Percentiles rank a stretch among this genome's conserved stretches.
phyloP scores from a whole-genome alignment of 2,888 invertebrate species.

The Dioctria rufipes region DNA sequence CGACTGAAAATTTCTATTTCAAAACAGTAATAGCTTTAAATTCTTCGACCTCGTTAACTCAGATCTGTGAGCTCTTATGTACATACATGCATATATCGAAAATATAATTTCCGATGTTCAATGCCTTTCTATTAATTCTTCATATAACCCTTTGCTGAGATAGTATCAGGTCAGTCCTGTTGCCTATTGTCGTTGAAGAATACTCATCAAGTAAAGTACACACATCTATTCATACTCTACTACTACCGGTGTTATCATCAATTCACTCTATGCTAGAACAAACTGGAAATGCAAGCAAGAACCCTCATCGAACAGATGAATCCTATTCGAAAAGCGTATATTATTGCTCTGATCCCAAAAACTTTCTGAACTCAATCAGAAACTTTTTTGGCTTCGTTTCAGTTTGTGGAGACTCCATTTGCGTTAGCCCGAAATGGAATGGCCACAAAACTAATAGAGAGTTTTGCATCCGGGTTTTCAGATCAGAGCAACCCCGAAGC shows the following conservation, averaged over 20 bases:
- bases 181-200: neutral
- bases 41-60: too few relatives aligned
- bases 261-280: neutral
- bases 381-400: constrained; percentile 33
- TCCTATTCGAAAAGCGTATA: constrained; percentile 35
- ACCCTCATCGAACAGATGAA: constrained; percentile 34
- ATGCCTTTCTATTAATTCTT: neutral
- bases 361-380: constrained; percentile 50
- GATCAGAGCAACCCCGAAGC: neutral
- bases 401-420: constrained; percentile 37
- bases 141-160: neutral
- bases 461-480: constrained; percentile 42
- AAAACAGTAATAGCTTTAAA: too few relatives aligned
- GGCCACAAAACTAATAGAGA: constrained; percentile 42
- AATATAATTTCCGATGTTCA: too few relatives aligned
- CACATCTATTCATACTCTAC: neutral
- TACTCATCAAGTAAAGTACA: neutral
- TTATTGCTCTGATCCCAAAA: constrained; percentile 42
- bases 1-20: too few relatives aligned
- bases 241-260: neutral
- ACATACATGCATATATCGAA: too few relatives aligned
- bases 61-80: too few relatives aligned
- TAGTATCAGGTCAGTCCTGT: neutral
- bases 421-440: constrained; percentile 42
- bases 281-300: constrained; percentile 5